These are phyloP conservation scores for Xyrichtys novacula DNA, from an alignment of 2,797 vertebrate species.

Conservation along the genomic window DNA sequence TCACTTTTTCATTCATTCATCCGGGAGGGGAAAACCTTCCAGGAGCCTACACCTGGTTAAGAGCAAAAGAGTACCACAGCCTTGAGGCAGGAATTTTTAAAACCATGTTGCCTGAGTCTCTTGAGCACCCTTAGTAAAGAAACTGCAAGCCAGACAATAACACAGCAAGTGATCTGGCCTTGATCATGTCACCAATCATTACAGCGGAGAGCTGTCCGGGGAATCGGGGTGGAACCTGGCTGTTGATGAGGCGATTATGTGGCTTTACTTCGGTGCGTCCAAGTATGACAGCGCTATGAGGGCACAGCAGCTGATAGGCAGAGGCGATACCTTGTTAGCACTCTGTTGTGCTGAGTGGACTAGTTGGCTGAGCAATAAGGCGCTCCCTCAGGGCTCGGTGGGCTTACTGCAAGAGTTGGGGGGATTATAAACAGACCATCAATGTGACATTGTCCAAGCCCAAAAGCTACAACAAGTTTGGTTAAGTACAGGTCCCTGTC, in stretches of 20 bases:
- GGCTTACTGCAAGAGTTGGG: constrained; percentile 62
- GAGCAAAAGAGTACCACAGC: constrained; percentile 44
- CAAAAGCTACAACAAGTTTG: constrained; percentile 47
- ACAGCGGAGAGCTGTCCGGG: constrained; percentile 68
- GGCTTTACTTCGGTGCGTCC: constrained; percentile 75
- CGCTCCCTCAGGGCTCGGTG: constrained; percentile 57
- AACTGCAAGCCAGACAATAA: constrained; percentile 76
- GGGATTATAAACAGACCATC: constrained; percentile 66
- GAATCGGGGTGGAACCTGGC: constrained; percentile 72
- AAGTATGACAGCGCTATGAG: constrained; percentile 76
- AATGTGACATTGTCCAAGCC: constrained; percentile 53
- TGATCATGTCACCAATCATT: constrained; percentile 83
- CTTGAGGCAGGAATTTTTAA: constrained; percentile 64
- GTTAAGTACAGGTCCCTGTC: constrained; percentile 46
- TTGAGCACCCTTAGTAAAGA: constrained; percentile 61
- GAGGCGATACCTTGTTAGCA: constrained; percentile 79
- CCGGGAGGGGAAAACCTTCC: background rate
- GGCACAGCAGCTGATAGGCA: constrained; percentile 61
- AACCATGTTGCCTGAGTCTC: constrained; percentile 59
- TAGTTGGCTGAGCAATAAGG: constrained; percentile 65
- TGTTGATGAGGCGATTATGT: constrained; percentile 85
- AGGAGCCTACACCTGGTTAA: constrained; percentile 14
- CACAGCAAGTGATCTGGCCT: constrained; percentile 73
- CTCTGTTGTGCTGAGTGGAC: constrained; percentile 77
- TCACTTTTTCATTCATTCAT: constrained; percentile 33